Evolutionary conservation across 1,140 invertebrate genomes (phyloP), one percentile per base, ranked within the genome.

Genomic region (Zaprionus davidi): DNA sequence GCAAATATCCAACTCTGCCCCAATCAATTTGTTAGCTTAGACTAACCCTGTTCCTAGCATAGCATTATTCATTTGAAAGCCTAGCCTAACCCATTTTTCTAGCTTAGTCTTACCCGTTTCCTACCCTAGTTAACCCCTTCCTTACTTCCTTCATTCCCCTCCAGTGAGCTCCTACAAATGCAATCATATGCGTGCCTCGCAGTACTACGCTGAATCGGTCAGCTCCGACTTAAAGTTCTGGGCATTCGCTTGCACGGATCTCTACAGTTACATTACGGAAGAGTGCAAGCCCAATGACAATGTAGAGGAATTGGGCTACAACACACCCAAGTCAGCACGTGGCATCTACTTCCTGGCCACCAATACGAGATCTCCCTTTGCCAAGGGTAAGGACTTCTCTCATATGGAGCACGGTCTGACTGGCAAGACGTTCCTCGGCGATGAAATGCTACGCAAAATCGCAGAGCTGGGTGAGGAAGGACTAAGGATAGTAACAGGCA

Each of bases 131-230:
- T 31, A 3, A 31, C 7, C 31, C 31, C 9, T 34, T 34, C 31
- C 31, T 11, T 34, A 3, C n/a, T 7, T 41, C 12, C 28, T 11
- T 34, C 31, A 9, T 11, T 34, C 2, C 17, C 13, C 34, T 69
- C 68, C 64, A 28, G 15, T 13, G 0, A 55, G n/a, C n/a, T 46
- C 68, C 24, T 68, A 81, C 51, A 15, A 9, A 0, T 81, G 79
- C 56, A 57, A 77, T 26, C 78, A 81, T 24, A 15, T 31, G 1
- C 78, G 79, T 5, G 49, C 79, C 7, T 79, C 49, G 0, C 1
- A 22, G 1, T 81, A 77, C 12, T 81, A 73, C 11, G 79, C 78
- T 0, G 79, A 81, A 36, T 81, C 79, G 3, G 68, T 81, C 1
- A 4, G 12, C 0, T 36, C 69, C 0, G 2, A 0, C 2, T 36